Percentiles rank a stretch among this genome's conserved stretches.
Conservation (phyloP, 2,113 vertebrate species). For the Psophia crepitans region DNA sequence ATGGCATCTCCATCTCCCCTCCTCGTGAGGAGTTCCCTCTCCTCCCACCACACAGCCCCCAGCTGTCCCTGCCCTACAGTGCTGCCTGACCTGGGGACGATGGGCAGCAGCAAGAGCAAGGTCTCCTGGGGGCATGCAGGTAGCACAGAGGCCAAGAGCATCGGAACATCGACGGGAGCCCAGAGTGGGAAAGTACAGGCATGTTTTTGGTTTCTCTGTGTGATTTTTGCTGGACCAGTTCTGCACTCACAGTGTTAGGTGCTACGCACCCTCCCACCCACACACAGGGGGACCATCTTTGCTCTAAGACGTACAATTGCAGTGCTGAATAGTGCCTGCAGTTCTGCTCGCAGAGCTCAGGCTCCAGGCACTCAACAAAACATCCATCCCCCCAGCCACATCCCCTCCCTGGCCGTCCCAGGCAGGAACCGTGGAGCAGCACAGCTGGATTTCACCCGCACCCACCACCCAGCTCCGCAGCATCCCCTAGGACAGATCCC, state of each 20-base stretch:
- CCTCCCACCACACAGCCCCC: background rate
- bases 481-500: background rate
- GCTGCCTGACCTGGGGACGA: background rate
- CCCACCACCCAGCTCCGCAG: fast-evolving
- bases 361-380: background rate
- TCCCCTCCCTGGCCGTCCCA: background rate
- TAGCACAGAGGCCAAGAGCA: background rate
- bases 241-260: background rate
- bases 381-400: background rate
- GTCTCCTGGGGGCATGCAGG: background rate
- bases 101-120: background rate
- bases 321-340: background rate
- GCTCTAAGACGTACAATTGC: background rate
- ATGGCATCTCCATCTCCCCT: background rate
- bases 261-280: background rate
- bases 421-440: background rate
- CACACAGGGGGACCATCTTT: background rate
- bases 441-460: background rate
- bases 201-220: background rate
- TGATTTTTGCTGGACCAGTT: background rate
- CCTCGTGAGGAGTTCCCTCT: background rate
- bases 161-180: background rate
- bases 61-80: background rate
- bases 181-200: background rate
- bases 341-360: background rate